These are phyloP conservation scores for Capitulum mitella DNA, from an alignment of 2,888 invertebrate genomes.

Conservation along the genomic window DNA sequence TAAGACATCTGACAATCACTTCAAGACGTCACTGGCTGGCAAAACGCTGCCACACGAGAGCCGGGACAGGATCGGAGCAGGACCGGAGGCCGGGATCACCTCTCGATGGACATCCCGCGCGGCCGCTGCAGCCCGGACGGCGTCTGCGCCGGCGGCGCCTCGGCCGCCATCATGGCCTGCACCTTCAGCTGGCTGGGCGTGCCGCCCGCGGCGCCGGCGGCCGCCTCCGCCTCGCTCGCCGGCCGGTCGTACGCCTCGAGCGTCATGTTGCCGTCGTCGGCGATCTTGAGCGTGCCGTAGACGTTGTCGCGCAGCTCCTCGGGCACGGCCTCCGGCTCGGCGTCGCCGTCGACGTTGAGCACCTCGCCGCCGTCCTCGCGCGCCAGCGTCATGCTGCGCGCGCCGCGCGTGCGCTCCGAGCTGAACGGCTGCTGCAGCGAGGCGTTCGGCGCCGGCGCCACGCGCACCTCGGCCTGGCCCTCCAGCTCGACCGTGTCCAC, in stretches of 20 bases:
- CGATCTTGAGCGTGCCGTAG: conserved; percentile 20
- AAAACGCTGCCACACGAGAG: too few relatives aligned
- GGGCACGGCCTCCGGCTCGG: background rate
- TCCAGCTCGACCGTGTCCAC: conserved; percentile 5
- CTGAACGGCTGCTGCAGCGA: background rate
- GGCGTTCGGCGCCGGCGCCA: background rate
- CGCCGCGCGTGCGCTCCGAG: background rate
- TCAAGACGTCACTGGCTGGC: too few relatives aligned
- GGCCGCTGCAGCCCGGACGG: conserved; percentile 2
- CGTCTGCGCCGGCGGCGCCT: background rate
- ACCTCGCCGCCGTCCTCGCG: background rate
- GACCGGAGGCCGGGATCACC: background rate
- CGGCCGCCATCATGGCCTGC: background rate
- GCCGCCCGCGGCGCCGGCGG: background rate
- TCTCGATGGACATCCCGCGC: conserved; percentile 5
- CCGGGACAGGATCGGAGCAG: too few relatives aligned
- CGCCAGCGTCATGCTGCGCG: background rate
- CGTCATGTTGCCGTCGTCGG: conserved; percentile 5
- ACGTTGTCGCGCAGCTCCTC: background rate
- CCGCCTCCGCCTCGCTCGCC: background rate
- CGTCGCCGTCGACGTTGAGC: background rate
- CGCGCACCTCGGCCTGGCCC: background rate
- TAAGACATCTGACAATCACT: too few relatives aligned
- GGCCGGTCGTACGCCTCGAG: conserved; percentile 13
- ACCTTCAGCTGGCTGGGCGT: background rate